Evolutionary conservation across 30 jellyfish, hydroid and myxozoan genomes (phyloP).

Genomic region (Mastigias papua): DNA sequence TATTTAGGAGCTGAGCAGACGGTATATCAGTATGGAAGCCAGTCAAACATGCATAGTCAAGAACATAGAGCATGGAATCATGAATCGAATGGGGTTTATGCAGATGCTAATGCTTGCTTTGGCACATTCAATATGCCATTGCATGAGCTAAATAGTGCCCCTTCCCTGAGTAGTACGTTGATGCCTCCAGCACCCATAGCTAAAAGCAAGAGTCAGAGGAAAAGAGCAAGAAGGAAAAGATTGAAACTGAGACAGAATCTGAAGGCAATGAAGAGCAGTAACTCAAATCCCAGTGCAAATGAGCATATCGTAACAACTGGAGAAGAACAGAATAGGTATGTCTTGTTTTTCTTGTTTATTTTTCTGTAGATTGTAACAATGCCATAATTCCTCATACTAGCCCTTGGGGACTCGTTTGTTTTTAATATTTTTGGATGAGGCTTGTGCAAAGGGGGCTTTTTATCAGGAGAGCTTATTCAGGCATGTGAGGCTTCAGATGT

Average conservation of each 20-base stretch:
- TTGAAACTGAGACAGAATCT: conserved; percentile 4
- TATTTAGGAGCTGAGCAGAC: not conserved
- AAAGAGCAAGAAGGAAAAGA: conserved; percentile 17
- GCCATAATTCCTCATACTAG: too few species aligned
- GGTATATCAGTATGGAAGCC: not conserved
- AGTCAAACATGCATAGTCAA: not conserved
- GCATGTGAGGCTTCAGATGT: too few species aligned
- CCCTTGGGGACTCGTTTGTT: too few species aligned
- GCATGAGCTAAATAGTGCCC: not conserved
- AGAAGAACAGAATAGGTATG: too few species aligned
- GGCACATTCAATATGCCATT: not conserved
- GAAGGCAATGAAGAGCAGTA: not conserved
- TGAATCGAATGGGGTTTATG: not conserved
- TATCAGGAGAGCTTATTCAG: too few species aligned
- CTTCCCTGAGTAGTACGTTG: not conserved
- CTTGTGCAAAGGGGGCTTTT: too few species aligned
- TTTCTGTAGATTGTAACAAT: too few species aligned
- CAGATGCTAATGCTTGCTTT: not conserved
- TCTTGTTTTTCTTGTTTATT: too few species aligned
- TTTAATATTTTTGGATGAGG: too few species aligned
- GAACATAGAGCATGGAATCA: not conserved
- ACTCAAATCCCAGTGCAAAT: not conserved
- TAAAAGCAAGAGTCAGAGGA: not conserved
- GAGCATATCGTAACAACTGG: not conserved
- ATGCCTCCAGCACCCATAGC: not conserved